Base-by-base conservation (phyloP, 1,140 invertebrate species). In the Diorhabda sublineata region DNA sequence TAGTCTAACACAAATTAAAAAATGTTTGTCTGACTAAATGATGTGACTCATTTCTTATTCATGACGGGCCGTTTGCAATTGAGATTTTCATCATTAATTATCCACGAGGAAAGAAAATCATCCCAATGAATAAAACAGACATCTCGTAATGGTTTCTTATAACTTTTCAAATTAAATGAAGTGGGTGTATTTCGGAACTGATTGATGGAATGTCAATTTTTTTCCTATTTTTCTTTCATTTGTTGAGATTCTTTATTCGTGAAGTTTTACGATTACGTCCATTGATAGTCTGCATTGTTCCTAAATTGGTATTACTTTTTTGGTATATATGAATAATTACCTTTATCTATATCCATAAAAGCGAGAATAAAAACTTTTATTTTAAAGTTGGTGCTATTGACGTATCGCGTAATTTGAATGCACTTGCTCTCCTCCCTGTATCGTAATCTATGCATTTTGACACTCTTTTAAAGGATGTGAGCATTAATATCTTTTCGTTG, bases 101-200 rank as follows among this genome's bases (percentile, higher is more conserved):
- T 61, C 42, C 3, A 41, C 42, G 2, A 42, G 59, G 42, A 8
- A 52, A 41, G 59, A 41, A 41, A 61, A 42, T 61, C 26, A 42
- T 61, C 42, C n/a, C 47, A 52, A 52, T 52, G 26, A 61, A 61
- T 61, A 43, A 61, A 61, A 61, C 59, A 61, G 42, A 43, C 59
- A 43, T 61, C 42, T 61, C 59, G 9, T 61, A 61, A 61, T 61
- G 26, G 26, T 61, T 61, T 61, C 42, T 61, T 43, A 42, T 61
- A 61, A 61, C 59, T 61, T 61, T 61, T 61, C 59, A 43, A 61
- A 61, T 61, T 43, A 61, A 61, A 42, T 52, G 47, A n/a, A 52
- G 47, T 52, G 47, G n/a, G n/a, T 52, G 47, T 52, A 52, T 4
- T 52, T 52, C n/a, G 6, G 3, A 52, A 4, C 47, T 52, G 47